These are phyloP conservation scores for Lasiurus cinereus DNA, from an alignment of 2,113 vertebrate genomes.

Conservation along the genomic window DNA sequence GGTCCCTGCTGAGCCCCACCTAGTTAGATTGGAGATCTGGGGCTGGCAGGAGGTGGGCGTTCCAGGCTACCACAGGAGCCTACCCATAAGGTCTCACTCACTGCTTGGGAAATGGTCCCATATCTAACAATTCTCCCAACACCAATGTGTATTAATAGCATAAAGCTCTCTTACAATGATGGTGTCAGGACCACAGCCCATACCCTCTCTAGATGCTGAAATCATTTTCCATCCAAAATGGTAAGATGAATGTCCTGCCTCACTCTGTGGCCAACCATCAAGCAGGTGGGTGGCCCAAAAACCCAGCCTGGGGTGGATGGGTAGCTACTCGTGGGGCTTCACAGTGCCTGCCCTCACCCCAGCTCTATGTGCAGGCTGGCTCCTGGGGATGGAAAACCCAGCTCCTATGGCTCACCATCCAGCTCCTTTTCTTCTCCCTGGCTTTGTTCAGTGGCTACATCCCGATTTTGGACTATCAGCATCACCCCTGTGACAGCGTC, in stretches of 20 bases:
- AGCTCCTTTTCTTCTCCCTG: constrained; percentile 90
- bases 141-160: fast-evolving
- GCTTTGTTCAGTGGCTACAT: constrained; percentile 90
- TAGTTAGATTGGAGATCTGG: too few species aligned
- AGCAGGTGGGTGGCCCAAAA: background rate
- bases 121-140: background rate
- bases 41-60: background rate
- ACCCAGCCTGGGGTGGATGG: fast-evolving
- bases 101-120: background rate
- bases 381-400: constrained; percentile 89
- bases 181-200: background rate
- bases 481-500: constrained; percentile 89
- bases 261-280: background rate
- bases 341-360: background rate
- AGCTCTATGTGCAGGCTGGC: constrained; percentile 91
- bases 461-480: constrained; percentile 89
- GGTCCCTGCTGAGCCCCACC: background rate
- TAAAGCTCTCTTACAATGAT: background rate
- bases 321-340: too few species aligned
- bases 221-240: background rate
- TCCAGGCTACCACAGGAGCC: fast-evolving
- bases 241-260: background rate
- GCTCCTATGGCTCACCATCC: constrained; percentile 87
- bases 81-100: background rate
- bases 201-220: background rate